Evolutionary conservation across 2,797 vertebrate genomes (phyloP), one percentile per base, ranked within the genome.

Genomic region (Benthosema pterotum): DNA sequence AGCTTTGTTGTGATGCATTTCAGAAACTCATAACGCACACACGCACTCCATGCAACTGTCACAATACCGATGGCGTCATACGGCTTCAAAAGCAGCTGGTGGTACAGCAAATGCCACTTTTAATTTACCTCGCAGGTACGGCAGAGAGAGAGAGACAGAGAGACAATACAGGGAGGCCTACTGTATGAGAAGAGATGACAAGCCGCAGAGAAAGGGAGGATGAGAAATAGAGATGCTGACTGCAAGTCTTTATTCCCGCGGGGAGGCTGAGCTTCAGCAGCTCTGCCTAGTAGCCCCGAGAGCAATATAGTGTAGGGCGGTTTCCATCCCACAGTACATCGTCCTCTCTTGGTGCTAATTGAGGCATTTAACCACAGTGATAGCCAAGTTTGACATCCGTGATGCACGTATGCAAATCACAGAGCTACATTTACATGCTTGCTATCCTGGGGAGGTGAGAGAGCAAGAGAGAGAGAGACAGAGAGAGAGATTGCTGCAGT

Each of bases 1-100:
- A n/a, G n/a, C n/a, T n/a, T n/a, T n/a, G n/a, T n/a, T n/a, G n/a
- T n/a, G n/a, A n/a, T n/a, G n/a, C n/a, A n/a, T n/a, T n/a, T n/a
- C n/a, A n/a, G n/a, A n/a, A n/a, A n/a, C n/a, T n/a, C n/a, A n/a
- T n/a, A n/a, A 47, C 51, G 15, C 45, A 58, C 63, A 17, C 25
- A 28, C 28, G 3, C 45, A 42, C 72, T 14, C 52, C 49, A n/a
- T 14, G 19, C 14, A 42, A 3, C 13, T 79, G 69, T 60, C 51
- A 60, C 47, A 7, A 47, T 42, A 43, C 71, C 83, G 69, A 75
- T 57, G 68, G 71, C 79, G 74, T 77, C 55, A 60, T 83, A 84
- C 79, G 57, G 57, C 64, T 76, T 72, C 66, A 43, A 16, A 25
- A 83, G 69, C 85, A 87, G 71, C 85, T 87, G 83, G 70, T 81